Percentiles rank a stretch among this genome's conserved stretches.
These are phyloP conservation scores for Sphaerophoria rueppellii DNA, from an alignment of 2,888 invertebrate genomes.

Conservation along the genomic window DNA sequence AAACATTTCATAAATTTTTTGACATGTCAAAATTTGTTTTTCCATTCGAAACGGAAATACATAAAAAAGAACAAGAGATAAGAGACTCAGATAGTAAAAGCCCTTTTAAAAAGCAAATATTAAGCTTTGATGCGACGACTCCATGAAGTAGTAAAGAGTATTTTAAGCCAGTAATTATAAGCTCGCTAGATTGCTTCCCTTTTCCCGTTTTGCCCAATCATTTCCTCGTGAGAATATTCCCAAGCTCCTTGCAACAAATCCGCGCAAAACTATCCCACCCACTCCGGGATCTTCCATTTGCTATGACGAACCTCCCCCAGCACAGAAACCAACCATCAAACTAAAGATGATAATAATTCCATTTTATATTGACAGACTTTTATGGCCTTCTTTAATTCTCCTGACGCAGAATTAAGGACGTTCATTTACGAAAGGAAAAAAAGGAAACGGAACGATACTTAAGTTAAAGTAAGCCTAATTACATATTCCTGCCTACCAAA, in stretches of 20 bases:
- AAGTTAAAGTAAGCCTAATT: conserved; percentile 34
- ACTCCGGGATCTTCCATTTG: neutral
- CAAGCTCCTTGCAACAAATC: conserved; percentile 1
- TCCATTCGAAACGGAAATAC: too few relatives aligned
- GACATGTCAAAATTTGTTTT: too few relatives aligned
- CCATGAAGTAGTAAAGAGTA: too few relatives aligned
- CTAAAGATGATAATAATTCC: conserved; percentile 3
- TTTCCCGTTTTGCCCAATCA: neutral
- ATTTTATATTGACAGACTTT: conserved; percentile 40
- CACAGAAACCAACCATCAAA: neutral
- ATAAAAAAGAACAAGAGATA: too few relatives aligned
- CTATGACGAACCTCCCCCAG: neutral
- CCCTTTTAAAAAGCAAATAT: too few relatives aligned
- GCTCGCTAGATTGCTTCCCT: too few relatives aligned
- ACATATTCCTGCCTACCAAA: conserved; percentile 12
- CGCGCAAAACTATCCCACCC: neutral
- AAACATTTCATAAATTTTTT: too few relatives aligned
- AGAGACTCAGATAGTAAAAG: too few relatives aligned
- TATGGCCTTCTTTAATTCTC: conserved; percentile 19
- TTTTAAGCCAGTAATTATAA: too few relatives aligned
- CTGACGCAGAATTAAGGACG: conserved; percentile 25
- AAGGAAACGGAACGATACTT: conserved; percentile 29
- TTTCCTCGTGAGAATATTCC: neutral
- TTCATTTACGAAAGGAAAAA: neutral
- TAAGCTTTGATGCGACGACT: too few relatives aligned